Conservation (phyloP, 1,140 invertebrate species). For the Drosophila obscura region DNA sequence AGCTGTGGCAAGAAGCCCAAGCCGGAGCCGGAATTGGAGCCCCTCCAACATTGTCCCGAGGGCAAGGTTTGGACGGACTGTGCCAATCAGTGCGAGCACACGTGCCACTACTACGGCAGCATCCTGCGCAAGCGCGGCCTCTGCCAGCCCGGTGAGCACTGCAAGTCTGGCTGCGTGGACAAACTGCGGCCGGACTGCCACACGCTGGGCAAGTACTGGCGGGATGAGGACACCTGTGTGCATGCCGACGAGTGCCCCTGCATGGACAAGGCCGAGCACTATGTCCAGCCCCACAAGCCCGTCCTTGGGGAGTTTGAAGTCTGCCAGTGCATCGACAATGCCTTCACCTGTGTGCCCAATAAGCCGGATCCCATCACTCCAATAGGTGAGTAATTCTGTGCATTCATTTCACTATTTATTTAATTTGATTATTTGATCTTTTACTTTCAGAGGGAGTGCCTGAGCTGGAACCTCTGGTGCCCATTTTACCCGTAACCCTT, state of each 20-base stretch:
- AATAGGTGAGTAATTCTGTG: not conserved
- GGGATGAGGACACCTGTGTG: slow-evolving; percentile 89
- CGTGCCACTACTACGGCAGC: slow-evolving; percentile 86
- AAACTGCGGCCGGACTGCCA: slow-evolving; percentile 62
- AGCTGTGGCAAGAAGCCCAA: slow-evolving; percentile 84
- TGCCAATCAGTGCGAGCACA: slow-evolving; percentile 86
- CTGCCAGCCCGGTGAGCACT: slow-evolving; percentile 68
- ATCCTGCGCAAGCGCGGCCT: slow-evolving; percentile 68
- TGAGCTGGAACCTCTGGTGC: slow-evolving; percentile 12
- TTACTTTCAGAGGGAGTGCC: slow-evolving; percentile 13
- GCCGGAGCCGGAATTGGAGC: slow-evolving; percentile 33
- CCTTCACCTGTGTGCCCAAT: slow-evolving; percentile 87
- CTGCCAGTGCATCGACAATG: slow-evolving; percentile 91
- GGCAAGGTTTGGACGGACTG: slow-evolving; percentile 86
- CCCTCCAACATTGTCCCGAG: slow-evolving; percentile 46
- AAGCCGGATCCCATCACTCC: slow-evolving; percentile 57
- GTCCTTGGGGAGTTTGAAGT: slow-evolving; percentile 83
- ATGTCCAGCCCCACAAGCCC: slow-evolving; percentile 84
- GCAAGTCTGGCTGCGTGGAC: slow-evolving; percentile 83
- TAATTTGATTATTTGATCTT: not conserved
- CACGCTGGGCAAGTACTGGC: slow-evolving; percentile 85
- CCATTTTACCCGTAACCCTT: slow-evolving; percentile 84
- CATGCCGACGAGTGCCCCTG: slow-evolving; percentile 89
- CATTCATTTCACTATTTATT: too few species aligned
- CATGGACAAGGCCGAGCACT: slow-evolving; percentile 85